phyloP scores from a whole-genome alignment of 2,113 vertebrate species.

The Xenotilapia flavipinnis region DNA sequence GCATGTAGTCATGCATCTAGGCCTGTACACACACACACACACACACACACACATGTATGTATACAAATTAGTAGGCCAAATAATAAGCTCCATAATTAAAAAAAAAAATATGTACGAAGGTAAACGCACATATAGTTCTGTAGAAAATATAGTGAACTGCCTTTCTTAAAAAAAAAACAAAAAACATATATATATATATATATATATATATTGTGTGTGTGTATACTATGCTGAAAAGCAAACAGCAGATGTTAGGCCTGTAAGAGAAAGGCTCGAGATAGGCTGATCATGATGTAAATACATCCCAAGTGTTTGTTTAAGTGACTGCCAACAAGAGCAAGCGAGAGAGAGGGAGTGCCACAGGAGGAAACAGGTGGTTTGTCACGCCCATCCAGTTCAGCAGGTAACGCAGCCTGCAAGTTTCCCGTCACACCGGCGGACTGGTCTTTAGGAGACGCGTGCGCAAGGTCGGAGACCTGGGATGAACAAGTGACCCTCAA shows the following conservation, averaged over 20 bases:
- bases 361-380: neutral
- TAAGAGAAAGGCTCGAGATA: neutral
- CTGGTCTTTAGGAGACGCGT: neutral
- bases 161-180: neutral
- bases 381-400: conserved; percentile 18
- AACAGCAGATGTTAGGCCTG: neutral
- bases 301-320: neutral
- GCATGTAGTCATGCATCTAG: neutral
- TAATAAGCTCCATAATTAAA: neutral
- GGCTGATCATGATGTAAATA: neutral
- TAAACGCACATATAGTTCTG: neutral
- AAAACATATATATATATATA: too few relatives aligned
- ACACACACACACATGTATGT: neutral
- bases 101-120: neutral
- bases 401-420: conserved; percentile 19
- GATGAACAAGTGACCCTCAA: neutral
- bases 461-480: neutral
- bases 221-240: neutral
- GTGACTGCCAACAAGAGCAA: neutral
- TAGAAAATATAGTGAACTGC: neutral
- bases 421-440: neutral
- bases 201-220: accelerated
- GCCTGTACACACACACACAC: neutral
- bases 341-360: neutral
- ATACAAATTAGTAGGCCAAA: neutral